These are phyloP conservation scores for Marmota flaviventris DNA, from an alignment of 2,113 vertebrate genomes.

Conservation along the genomic window DNA sequence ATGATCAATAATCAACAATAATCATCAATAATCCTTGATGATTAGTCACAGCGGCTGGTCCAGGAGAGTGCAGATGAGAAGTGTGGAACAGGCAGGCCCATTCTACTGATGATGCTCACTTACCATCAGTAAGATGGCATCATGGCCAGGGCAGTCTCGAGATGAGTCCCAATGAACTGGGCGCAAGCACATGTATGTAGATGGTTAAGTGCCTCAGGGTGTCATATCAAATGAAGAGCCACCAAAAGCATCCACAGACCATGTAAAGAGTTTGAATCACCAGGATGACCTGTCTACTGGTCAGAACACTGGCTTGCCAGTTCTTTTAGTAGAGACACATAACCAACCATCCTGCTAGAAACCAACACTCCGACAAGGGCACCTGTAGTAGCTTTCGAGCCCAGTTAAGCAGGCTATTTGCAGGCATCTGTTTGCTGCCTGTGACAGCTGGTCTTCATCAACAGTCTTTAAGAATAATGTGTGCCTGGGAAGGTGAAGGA, in stretches of 20 bases:
- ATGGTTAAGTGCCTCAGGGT: neutral
- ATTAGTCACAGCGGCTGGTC: neutral
- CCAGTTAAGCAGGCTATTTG: neutral
- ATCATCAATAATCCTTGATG: neutral
- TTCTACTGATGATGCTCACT: neutral
- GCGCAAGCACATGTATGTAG: neutral
- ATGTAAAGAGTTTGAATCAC: neutral
- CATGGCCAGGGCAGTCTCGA: neutral
- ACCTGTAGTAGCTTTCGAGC: neutral
- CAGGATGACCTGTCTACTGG: neutral
- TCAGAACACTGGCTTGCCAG: neutral
- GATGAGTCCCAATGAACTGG: neutral
- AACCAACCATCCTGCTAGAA: neutral
- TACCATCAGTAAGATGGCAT: neutral
- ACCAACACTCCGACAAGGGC: neutral
- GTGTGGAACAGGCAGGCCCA: neutral
- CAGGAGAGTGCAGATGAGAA: neutral
- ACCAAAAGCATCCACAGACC: neutral
- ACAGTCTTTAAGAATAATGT: neutral
- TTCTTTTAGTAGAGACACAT: neutral
- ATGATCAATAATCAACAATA: too few relatives aligned
- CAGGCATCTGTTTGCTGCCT: neutral
- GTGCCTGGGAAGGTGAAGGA: neutral
- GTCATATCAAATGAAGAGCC: neutral
- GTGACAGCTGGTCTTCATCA: neutral